Base-by-base conservation (phyloP, 2,888 invertebrate genomes). In the Tetranychus truncatus region DNA sequence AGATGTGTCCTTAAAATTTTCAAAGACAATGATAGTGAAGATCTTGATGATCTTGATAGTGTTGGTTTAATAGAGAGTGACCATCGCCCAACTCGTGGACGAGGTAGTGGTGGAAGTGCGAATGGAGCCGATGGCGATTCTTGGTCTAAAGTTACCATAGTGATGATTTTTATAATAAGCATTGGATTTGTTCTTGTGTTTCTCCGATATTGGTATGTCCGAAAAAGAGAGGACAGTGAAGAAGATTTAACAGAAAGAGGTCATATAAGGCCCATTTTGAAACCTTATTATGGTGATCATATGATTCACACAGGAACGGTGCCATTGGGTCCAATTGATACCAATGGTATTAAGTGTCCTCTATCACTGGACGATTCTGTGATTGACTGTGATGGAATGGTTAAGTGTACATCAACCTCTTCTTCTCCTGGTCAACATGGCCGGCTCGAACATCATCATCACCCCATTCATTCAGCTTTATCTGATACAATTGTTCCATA, bases 191-290 rank as follows among this genome's bases (percentile, higher is more conserved):
- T 21, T 34, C n/a, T 69, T 34, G 34, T 69, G 9, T 15, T 55
- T 55, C 21, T 69, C 18, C 21, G 69, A 18, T 69, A 69, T 34
- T 69, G 69, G 21, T 69, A 69, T 34, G 11, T 69, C 3, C 9
- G 69, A 34, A 69, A 69, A 34, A 5, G 69, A 21, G 69, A 69
- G n/a, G 69, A 69, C n/a, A 7, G 34, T 34, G 34, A 21, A 21
- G 69, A 69, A 24, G 69, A 69, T 34, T 34, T 69, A 34, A 21
- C 34, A 9, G 69, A 69, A 34, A 21, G 69, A 69, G 69, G 69
- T 34, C 21, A 24, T n/a, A 69, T 69, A 24, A 69, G 69, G 69
- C 69, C 69, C 9, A 69, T n/a, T n/a, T n/a, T 69, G 9, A 24
- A 21, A 21, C 6, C 69, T 34, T 69, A 69, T 69, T 55, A 55